phyloP scores from a whole-genome alignment of 2,113 vertebrate genomes.

The Chunga burmeisteri region DNA sequence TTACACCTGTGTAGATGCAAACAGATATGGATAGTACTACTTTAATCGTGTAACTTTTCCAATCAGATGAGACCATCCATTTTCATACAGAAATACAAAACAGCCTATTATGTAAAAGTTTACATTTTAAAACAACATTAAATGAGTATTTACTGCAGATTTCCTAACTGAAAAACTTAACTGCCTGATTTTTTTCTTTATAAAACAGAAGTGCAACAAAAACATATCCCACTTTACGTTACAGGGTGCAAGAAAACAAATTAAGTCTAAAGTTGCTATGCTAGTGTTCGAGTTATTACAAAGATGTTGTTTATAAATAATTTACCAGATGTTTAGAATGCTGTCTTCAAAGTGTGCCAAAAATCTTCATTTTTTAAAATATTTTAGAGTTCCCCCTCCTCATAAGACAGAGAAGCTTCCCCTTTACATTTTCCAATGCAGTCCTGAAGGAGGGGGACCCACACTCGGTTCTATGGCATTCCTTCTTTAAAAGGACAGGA shows the following conservation, averaged over 20 bases:
- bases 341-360: not conserved
- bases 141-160: slow-evolving; percentile 11
- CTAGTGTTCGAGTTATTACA: too few species aligned
- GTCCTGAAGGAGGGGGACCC: not conserved
- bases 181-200: slow-evolving; percentile 48
- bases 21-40: not conserved
- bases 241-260: slow-evolving; percentile 32
- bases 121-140: not conserved
- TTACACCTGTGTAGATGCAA: not conserved
- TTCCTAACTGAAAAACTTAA: slow-evolving; percentile 36
- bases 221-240: slow-evolving; percentile 5
- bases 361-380: not conserved
- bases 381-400: not conserved
- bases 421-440: not conserved
- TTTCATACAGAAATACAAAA: not conserved
- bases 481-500: slow-evolving; percentile 1
- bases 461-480: not conserved
- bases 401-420: not conserved
- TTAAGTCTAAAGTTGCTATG: slow-evolving; percentile 2
- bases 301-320: not conserved
- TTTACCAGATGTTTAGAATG: not conserved
- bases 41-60: not conserved
- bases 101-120: not conserved
- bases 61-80: not conserved
- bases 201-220: slow-evolving; percentile 29